Percentiles rank a stretch among this genome's conserved stretches.
Conservation (phyloP, 1,140 invertebrate genomes). For the Macrotrachela quadricornifera region DNA sequence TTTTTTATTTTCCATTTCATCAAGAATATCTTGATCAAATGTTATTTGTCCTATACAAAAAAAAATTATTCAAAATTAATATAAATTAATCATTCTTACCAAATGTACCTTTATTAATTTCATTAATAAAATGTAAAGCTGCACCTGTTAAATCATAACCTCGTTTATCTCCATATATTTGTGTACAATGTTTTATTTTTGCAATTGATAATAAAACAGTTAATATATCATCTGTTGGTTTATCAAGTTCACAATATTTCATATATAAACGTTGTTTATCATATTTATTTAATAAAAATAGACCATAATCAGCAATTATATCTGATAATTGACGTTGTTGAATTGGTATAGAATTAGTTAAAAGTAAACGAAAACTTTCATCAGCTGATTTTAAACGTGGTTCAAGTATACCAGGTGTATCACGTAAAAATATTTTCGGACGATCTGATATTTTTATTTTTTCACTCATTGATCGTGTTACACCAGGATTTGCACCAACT, state of each 20-base stretch:
- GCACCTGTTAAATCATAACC: too few species aligned
- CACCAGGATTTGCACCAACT: constrained; percentile 3
- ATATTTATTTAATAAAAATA: constrained; percentile 2
- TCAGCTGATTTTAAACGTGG: background rate
- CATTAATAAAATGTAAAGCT: too few species aligned
- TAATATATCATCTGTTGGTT: constrained; percentile 1
- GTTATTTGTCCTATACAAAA: too few species aligned
- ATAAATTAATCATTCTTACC: too few species aligned
- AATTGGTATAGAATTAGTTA: background rate
- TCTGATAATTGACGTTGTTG: constrained; percentile 5
- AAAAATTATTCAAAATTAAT: too few species aligned
- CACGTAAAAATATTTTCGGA: constrained; percentile 1
- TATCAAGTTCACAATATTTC: background rate
- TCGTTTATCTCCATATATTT: too few species aligned
- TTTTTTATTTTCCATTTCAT: too few species aligned
- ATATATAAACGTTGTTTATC: background rate
- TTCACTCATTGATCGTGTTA: background rate
- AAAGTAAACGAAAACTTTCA: background rate
- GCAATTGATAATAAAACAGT: constrained; percentile 2
- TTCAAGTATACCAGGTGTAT: constrained; percentile 8
- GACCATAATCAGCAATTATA: constrained; percentile 5
- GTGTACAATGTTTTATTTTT: background rate
- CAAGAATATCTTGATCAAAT: too few species aligned
- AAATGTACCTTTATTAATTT: too few species aligned
- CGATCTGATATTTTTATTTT: background rate